phyloP scores from a whole-genome alignment of 2,888 invertebrate species.

The Megalurothrips usitatus region DNA sequence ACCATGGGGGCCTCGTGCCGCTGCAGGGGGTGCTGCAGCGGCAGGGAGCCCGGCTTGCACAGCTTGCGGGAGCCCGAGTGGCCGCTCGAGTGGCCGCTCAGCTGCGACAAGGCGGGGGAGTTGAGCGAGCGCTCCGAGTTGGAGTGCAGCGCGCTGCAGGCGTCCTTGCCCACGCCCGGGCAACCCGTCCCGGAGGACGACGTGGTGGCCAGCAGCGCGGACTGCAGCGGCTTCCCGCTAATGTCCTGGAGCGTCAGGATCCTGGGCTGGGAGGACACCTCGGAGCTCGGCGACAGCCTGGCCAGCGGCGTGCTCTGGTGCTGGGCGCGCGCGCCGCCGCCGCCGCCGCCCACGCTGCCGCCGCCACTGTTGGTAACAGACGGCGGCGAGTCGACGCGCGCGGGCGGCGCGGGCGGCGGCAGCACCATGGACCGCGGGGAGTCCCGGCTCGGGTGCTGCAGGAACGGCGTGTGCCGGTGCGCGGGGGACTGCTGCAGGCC shows the following conservation, averaged over 20 bases:
- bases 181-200: slow-evolving; percentile 77
- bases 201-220: slow-evolving; percentile 81
- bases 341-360: slow-evolving; percentile 38
- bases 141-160: slow-evolving; percentile 64
- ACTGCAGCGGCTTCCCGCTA: slow-evolving; percentile 86
- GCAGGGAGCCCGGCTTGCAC: background rate
- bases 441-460: slow-evolving; percentile 54
- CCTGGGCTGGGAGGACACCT: slow-evolving; percentile 82
- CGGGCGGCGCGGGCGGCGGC: slow-evolving; percentile 41
- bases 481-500: slow-evolving; percentile 50
- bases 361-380: slow-evolving; percentile 36
- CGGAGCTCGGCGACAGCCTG: slow-evolving; percentile 84
- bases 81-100: slow-evolving; percentile 71
- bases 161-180: slow-evolving; percentile 71
- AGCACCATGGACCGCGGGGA: slow-evolving; percentile 42
- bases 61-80: slow-evolving; percentile 37
- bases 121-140: slow-evolving; percentile 88
- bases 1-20: slow-evolving; percentile 71
- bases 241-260: slow-evolving; percentile 91
- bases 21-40: slow-evolving; percentile 47
- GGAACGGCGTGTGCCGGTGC: slow-evolving; percentile 64
- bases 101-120: slow-evolving; percentile 87
- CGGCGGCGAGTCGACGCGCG: slow-evolving; percentile 42
- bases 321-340: slow-evolving; percentile 46
- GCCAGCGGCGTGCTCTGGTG: slow-evolving; percentile 89